Conservation (phyloP, 2,113 vertebrate species). For the Thamnaconus septentrionalis region DNA sequence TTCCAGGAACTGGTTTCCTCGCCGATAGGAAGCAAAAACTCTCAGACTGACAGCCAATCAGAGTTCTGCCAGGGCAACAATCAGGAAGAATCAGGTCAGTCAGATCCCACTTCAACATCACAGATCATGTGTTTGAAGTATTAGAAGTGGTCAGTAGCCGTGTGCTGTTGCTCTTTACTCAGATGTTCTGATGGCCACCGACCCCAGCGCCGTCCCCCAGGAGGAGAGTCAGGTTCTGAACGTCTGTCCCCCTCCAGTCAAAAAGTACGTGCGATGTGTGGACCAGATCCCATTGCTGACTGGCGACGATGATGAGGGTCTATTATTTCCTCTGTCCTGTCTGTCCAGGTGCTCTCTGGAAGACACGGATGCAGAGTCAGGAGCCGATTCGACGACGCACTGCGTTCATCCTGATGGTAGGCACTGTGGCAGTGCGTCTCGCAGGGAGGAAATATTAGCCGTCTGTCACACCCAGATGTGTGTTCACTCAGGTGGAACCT, state of each 20-base stretch:
- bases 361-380: constrained; percentile 59
- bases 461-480: background rate
- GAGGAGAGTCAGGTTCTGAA: constrained; percentile 71
- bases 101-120: background rate
- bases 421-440: background rate
- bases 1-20: constrained; percentile 80
- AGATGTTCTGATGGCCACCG: constrained; percentile 36
- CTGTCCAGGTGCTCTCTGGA: constrained; percentile 46
- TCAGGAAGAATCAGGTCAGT: constrained; percentile 52
- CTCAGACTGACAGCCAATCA: constrained; percentile 68
- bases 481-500: constrained; percentile 70
- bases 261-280: constrained; percentile 53
- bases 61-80: constrained; percentile 57
- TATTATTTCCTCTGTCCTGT: background rate
- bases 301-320: background rate
- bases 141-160: too few relatives aligned
- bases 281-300: background rate
- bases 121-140: background rate
- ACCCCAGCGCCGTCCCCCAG: constrained; percentile 39
- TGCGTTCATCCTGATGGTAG: constrained; percentile 68
- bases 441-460: too few relatives aligned
- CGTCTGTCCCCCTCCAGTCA: constrained; percentile 36
- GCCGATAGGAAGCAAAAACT: constrained; percentile 66
- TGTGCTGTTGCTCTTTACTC: background rate
- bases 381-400: constrained; percentile 73